Percentiles rank a stretch among this genome's conserved stretches.
Evolutionary conservation across 2,888 invertebrate species (phyloP).

Genomic region (Noctua comes): DNA sequence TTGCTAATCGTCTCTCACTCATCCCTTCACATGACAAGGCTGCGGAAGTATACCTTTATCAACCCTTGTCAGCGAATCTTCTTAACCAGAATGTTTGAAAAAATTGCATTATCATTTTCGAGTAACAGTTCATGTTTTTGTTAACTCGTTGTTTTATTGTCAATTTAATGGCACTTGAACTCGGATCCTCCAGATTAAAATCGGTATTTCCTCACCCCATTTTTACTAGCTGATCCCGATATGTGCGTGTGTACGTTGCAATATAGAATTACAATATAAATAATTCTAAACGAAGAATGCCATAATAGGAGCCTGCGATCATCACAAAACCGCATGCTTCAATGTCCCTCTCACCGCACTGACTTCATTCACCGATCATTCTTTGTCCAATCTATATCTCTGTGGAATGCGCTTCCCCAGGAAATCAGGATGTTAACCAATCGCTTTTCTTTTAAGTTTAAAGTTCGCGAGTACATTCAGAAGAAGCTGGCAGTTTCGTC

Average conservation of each 20-base stretch:
- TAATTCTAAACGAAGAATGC: not conserved
- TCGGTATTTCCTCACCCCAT: not conserved
- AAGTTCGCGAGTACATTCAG: too few species aligned
- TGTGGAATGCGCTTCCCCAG: too few species aligned
- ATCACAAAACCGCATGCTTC: too few species aligned
- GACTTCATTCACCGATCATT: too few species aligned
- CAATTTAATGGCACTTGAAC: not conserved
- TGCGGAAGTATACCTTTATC: conserved; percentile 46
- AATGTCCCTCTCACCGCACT: too few species aligned
- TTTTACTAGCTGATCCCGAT: not conserved
- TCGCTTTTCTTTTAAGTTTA: too few species aligned
- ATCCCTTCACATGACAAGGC: conserved; percentile 41
- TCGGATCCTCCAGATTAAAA: not conserved
- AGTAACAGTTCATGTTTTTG: conserved; percentile 9
- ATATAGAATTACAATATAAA: not conserved
- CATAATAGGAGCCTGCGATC: too few species aligned
- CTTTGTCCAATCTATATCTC: too few species aligned
- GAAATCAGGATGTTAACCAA: too few species aligned
- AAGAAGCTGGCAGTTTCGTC: too few species aligned
- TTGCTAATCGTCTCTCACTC: conserved; percentile 52
- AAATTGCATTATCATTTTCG: conserved; percentile 30
- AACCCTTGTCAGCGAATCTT: conserved; percentile 54
- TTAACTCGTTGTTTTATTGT: not conserved
- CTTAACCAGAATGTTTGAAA: conserved; percentile 14
- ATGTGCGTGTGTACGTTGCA: not conserved